Evolutionary conservation across 2,113 vertebrate genomes (phyloP).

Genomic region (Sylvia atricapilla): DNA sequence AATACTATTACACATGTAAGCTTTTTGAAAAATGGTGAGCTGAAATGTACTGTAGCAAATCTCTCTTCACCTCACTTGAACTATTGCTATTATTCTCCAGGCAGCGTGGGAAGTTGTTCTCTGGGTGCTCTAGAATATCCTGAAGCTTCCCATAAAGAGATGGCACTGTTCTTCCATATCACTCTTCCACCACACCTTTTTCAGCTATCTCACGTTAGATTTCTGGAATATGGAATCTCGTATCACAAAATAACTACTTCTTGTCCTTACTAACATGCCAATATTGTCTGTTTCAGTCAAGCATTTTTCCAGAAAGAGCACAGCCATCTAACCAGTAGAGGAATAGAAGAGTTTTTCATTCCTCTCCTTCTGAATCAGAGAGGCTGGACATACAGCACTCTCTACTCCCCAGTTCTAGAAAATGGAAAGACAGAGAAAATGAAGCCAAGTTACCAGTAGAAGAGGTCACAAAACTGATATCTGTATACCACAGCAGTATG

Average conservation of each 20-base stretch:
- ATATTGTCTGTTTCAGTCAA: neutral
- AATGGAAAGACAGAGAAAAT: neutral
- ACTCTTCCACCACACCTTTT: neutral
- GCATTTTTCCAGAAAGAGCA: neutral
- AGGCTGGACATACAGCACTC: neutral
- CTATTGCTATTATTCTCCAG: neutral
- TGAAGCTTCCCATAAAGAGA: neutral
- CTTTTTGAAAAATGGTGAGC: neutral
- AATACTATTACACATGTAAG: neutral
- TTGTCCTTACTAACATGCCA: neutral
- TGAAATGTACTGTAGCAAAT: neutral
- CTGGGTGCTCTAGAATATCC: neutral
- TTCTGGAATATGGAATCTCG: neutral
- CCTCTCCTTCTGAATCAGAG: neutral
- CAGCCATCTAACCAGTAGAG: neutral
- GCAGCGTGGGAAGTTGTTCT: neutral
- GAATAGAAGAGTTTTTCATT: neutral
- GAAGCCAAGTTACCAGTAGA: neutral
- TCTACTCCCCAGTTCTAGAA: neutral
- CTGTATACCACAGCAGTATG: neutral
- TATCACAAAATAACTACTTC: neutral
- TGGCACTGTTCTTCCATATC: neutral
- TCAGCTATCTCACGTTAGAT: neutral
- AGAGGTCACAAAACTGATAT: neutral
- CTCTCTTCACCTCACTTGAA: neutral